A percentile compares a stretch with the other conserved stretches of the same genome.
These are phyloP conservation scores for Melanostoma scalare DNA, from an alignment of 2,888 invertebrate genomes.

Conservation along the genomic window DNA sequence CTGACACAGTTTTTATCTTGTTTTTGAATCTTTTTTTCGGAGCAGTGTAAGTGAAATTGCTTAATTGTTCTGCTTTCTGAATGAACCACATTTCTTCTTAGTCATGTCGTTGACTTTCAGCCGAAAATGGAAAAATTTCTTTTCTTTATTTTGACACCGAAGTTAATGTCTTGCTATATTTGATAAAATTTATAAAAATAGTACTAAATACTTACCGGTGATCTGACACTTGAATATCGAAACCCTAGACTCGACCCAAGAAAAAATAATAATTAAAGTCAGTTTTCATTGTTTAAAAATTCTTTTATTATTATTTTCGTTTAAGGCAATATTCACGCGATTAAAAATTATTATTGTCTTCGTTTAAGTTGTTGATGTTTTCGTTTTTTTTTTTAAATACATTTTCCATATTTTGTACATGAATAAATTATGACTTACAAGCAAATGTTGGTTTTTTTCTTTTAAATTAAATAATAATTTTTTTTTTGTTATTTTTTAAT, in stretches of 20 bases:
- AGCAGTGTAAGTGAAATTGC: conserved; percentile 79
- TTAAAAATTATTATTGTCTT: conserved; percentile 47
- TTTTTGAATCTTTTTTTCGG: conserved; percentile 46
- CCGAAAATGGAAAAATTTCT: too few relatives aligned
- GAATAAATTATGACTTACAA: conserved; percentile 59
- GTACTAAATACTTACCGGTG: background rate
- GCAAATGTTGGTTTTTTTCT: background rate
- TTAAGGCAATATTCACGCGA: conserved; percentile 60
- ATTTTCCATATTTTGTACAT: conserved; percentile 66
- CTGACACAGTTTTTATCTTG: conserved; percentile 78
- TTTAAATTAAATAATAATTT: conserved; percentile 28
- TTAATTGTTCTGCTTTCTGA: conserved; percentile 74
- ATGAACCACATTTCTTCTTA: conserved; percentile 21
- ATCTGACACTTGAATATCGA: background rate
- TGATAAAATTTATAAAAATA: too few relatives aligned
- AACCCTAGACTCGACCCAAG: background rate
- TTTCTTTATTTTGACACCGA: too few relatives aligned
- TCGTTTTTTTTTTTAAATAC: conserved; percentile 40
- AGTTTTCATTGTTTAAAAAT: conserved; percentile 52
- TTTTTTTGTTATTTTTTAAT: conserved; percentile 60
- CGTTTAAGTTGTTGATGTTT: conserved; percentile 37
- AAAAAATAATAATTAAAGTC: background rate
- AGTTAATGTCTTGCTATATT: too few relatives aligned
- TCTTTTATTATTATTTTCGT: conserved; percentile 52
- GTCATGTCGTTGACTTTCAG: too few relatives aligned